Evolutionary conservation across 2,113 vertebrate species (phyloP).

Genomic region (Aptenodytes patagonicus): DNA sequence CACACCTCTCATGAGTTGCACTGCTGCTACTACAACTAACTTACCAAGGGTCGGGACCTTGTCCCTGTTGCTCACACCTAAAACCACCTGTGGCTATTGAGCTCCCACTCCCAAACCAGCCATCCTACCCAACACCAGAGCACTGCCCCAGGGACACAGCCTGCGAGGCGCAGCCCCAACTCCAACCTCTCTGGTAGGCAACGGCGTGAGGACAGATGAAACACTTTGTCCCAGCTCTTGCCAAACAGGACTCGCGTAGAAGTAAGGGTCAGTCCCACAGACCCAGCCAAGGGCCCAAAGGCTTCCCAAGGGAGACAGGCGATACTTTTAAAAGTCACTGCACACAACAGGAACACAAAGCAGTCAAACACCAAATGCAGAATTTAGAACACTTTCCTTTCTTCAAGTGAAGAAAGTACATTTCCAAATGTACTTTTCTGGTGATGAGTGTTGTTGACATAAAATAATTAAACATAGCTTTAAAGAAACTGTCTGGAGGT

Average conservation of each 20-base stretch:
- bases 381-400: background rate
- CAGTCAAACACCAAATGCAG: background rate
- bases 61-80: background rate
- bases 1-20: background rate
- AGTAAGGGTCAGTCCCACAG: background rate
- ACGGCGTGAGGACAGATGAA: accelerated
- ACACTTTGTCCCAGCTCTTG: background rate
- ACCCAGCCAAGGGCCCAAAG: background rate
- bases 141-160: background rate
- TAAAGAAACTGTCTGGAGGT: background rate
- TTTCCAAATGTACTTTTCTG: background rate
- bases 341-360: background rate
- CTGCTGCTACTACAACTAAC: background rate
- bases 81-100: background rate
- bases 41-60: accelerated
- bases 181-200: no score
- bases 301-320: background rate
- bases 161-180: accelerated
- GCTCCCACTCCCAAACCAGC: background rate
- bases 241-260: background rate
- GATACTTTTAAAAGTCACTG: background rate
- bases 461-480: background rate
- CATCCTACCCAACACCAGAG: accelerated
- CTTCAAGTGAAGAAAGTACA: no score
- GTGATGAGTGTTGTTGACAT: background rate